Evolutionary conservation across 2,888 invertebrate species (phyloP).

Genomic region (Crepidodera aurea): DNA sequence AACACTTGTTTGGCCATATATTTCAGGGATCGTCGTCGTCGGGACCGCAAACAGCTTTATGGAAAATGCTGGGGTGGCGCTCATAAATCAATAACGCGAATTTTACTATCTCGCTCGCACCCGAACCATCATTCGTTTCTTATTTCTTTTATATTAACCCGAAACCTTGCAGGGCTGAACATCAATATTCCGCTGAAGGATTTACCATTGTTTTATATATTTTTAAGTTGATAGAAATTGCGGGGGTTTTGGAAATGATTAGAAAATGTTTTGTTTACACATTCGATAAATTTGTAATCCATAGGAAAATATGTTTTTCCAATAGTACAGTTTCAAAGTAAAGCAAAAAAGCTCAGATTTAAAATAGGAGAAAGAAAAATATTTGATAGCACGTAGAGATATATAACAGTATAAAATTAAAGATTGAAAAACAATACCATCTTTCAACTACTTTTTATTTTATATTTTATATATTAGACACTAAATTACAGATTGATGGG

Average conservation of each 20-base stretch:
- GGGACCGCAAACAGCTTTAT: conserved; percentile 64
- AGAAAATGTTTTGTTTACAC: conserved; percentile 16
- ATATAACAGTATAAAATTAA: too few species aligned
- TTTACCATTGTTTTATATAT: conserved; percentile 45
- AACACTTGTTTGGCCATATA: conserved; percentile 64
- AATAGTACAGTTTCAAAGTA: too few species aligned
- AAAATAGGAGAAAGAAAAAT: too few species aligned
- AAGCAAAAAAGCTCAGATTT: too few species aligned
- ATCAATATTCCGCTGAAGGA: conserved; percentile 48
- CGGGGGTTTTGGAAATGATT: conserved; percentile 1
- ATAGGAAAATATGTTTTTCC: too few species aligned
- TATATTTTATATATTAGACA: too few species aligned
- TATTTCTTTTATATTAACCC: conserved; percentile 52
- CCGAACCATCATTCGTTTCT: conserved; percentile 40
- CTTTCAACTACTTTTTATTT: too few species aligned
- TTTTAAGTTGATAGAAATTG: conserved; percentile 19
- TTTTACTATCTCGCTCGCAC: conserved; percentile 49
- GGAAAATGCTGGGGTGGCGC: conserved; percentile 63
- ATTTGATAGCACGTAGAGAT: too few species aligned
- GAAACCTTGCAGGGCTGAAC: conserved; percentile 46
- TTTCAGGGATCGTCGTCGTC: conserved; percentile 59
- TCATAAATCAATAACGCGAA: conserved; percentile 69
- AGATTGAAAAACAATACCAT: too few species aligned
- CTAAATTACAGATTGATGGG: too few species aligned
- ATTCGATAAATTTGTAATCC: conserved; percentile 11